phyloP scores from a whole-genome alignment of 2,888 invertebrate genomes.

The Hylaea fasciaria region DNA sequence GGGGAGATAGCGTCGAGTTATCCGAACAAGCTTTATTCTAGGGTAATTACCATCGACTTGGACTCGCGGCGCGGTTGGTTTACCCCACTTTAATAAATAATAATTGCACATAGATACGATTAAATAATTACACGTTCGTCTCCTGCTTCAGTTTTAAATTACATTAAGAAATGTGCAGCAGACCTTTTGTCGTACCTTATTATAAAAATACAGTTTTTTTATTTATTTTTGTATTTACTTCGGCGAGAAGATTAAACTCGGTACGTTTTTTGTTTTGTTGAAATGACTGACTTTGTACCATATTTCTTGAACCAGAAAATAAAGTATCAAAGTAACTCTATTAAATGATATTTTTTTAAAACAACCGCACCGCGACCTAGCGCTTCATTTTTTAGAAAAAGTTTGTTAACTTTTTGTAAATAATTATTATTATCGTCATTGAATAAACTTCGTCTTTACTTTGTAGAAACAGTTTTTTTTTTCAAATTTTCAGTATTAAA shows the following conservation, averaged over 20 bases:
- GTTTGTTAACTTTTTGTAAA: constrained; percentile 80
- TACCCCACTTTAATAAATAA: constrained; percentile 12
- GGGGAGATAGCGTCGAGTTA: constrained; percentile 47
- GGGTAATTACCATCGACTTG: constrained; percentile 67
- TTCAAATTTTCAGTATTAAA: constrained; percentile 73
- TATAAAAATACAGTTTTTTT: no score
- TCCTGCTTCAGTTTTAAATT: no score
- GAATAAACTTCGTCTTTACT: constrained; percentile 48
- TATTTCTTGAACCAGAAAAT: no score
- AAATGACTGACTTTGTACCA: no score
- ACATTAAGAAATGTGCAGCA: no score
- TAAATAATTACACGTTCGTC: no score
- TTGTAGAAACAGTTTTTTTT: constrained; percentile 42
- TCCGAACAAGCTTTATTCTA: constrained; percentile 79
- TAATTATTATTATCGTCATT: constrained; percentile 64
- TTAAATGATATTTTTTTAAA: constrained; percentile 4
- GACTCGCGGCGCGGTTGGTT: constrained; percentile 54
- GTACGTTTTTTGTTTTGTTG: no score
- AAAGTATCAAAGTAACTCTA: no score
- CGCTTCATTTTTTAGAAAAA: constrained; percentile 56
- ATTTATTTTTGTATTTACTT: no score
- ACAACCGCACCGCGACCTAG: constrained; percentile 57
- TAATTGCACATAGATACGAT: background rate
- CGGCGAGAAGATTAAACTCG: no score
- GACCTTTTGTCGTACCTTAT: no score